Evolutionary conservation across 2,113 vertebrate species (phyloP).

Genomic region (Leptobrachium leishanense): DNA sequence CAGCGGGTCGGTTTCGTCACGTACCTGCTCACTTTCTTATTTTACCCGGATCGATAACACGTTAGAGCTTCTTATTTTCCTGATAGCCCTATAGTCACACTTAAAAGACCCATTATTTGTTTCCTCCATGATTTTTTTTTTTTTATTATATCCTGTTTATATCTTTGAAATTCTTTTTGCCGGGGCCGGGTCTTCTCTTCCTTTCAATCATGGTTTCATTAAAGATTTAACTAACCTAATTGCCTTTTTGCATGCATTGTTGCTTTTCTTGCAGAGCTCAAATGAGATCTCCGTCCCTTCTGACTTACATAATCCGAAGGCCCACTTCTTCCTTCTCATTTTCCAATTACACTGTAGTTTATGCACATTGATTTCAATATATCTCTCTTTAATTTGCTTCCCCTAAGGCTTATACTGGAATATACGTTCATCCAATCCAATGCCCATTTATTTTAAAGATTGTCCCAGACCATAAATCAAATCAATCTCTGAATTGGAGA

Average conservation of each 20-base stretch:
- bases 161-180: neutral
- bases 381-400: neutral
- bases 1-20: too few species aligned
- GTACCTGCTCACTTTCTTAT: too few species aligned
- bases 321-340: neutral
- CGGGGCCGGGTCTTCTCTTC: neutral
- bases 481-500: too few species aligned
- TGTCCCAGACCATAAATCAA: too few species aligned
- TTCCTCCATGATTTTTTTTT: neutral
- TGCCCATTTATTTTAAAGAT: too few species aligned
- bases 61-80: too few species aligned
- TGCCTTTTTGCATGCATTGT: constrained; percentile 1
- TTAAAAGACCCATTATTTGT: too few species aligned
- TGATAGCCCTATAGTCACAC: too few species aligned
- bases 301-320: neutral
- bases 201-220: neutral
- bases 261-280: neutral
- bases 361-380: neutral
- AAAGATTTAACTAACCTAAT: neutral
- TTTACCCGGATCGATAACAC: too few species aligned
- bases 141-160: neutral
- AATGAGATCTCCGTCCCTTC: neutral
- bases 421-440: neutral
- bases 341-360: neutral
- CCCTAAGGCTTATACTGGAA: neutral